Evolutionary conservation across 2,113 vertebrate species (phyloP).

Genomic region (Illadopsis cleaveri): DNA sequence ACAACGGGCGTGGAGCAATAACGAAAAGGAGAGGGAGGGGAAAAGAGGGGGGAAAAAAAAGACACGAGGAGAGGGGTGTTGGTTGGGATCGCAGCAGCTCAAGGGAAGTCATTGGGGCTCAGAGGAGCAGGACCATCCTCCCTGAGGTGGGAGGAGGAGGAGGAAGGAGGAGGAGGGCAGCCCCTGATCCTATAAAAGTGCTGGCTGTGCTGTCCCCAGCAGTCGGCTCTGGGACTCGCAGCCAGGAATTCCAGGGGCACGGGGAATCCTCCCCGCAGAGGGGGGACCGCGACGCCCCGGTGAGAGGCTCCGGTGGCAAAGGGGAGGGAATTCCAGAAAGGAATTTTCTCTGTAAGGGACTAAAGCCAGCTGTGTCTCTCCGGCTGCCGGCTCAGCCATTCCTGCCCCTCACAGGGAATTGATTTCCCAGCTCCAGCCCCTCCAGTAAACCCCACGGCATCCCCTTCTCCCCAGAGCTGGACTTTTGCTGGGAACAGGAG

Average conservation of each 20-base stretch:
- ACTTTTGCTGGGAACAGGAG: background rate
- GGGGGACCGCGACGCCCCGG: background rate
- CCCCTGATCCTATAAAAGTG: rapidly evolving
- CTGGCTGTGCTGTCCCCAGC: background rate
- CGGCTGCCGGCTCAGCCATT: background rate
- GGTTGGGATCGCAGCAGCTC: background rate
- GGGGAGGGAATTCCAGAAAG: background rate
- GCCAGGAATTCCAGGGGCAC: background rate
- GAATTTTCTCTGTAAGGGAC: no score
- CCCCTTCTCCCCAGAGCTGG: background rate
- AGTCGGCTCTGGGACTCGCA: background rate
- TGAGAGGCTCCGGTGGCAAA: rapidly evolving
- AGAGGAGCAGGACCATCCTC: background rate
- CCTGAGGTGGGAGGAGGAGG: background rate
- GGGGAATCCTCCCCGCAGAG: background rate
- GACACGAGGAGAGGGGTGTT: background rate
- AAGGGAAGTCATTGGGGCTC: background rate
- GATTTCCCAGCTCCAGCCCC: background rate
- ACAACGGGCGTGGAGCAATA: background rate
- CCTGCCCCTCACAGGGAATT: background rate
- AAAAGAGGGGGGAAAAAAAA: rapidly evolving
- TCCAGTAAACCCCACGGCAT: rapidly evolving
- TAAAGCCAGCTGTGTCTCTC: background rate
- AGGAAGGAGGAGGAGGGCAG: background rate
- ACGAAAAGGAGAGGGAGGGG: background rate